Conservation (phyloP, 2,888 invertebrate species). For the Dilophus febrilis region DNA sequence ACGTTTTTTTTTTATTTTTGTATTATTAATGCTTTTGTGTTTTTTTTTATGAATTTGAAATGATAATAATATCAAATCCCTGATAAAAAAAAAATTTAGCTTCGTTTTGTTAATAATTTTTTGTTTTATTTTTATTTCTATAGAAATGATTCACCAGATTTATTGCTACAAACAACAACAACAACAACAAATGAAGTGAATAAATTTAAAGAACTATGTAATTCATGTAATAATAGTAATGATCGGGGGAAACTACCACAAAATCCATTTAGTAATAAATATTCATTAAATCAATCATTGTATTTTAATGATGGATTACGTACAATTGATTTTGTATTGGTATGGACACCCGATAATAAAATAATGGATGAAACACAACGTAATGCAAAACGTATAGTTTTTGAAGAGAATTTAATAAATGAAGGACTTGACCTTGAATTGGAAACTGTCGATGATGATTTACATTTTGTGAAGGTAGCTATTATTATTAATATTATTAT, state of each 20-base stretch:
- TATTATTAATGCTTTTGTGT: no score
- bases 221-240: constrained; percentile 1
- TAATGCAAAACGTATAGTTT: constrained; percentile 38
- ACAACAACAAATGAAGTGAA: neutral
- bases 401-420: constrained; percentile 50
- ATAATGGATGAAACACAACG: constrained; percentile 25
- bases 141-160: neutral
- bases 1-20: no score
- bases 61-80: no score
- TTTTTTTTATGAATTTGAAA: no score
- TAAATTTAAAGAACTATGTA: neutral
- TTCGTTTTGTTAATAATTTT: no score
- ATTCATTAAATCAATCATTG: constrained; percentile 29
- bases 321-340: constrained; percentile 62
- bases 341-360: constrained; percentile 48
- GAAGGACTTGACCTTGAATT: constrained; percentile 62
- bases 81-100: no score
- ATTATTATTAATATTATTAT: constrained; percentile 3
- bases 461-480: constrained; percentile 70
- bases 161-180: neutral
- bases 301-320: constrained; percentile 53
- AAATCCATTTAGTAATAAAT: constrained; percentile 8
- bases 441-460: constrained; percentile 47
- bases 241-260: constrained; percentile 7
- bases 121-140: no score